A percentile compares a stretch with the other conserved stretches of the same genome.
Conservation (phyloP, 2,113 vertebrate genomes). For the Embiotoca jacksoni region DNA sequence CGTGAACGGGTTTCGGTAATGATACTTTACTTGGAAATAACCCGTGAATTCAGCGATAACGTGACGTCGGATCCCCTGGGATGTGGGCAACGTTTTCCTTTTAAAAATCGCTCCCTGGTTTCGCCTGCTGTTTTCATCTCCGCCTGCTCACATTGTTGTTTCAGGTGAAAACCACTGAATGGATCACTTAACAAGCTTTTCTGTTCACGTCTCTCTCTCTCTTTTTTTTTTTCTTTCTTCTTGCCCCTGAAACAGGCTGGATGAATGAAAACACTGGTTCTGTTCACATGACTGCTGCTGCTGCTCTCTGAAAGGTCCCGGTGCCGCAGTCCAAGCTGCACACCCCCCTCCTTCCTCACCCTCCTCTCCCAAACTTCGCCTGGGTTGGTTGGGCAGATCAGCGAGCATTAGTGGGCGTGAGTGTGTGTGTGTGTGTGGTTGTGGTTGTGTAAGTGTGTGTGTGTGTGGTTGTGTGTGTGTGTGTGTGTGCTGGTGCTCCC, state of each 20-base stretch:
- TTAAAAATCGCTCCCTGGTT: constrained; percentile 4
- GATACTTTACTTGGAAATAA: too few relatives aligned
- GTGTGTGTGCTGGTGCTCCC: constrained; percentile 29
- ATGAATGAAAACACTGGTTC: constrained; percentile 67
- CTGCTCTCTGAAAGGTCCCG: constrained; percentile 30
- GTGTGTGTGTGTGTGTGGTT: constrained; percentile 32
- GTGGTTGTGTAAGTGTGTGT: too few relatives aligned
- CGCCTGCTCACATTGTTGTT: constrained; percentile 20
- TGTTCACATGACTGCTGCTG: constrained; percentile 44
- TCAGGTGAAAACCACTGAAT: constrained; percentile 24
- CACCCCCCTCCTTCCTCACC: constrained; percentile 33
- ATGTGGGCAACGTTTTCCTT: too few relatives aligned
- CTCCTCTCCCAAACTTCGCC: constrained; percentile 50
- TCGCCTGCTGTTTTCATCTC: neutral
- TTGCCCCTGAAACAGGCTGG: neutral
- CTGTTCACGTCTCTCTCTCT: neutral
- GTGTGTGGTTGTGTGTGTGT: too few relatives aligned
- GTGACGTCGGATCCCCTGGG: too few relatives aligned
- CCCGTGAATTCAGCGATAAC: too few relatives aligned
- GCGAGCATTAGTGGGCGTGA: constrained; percentile 67
- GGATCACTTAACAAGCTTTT: constrained; percentile 22
- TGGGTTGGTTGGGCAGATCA: constrained; percentile 55
- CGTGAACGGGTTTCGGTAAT: too few relatives aligned
- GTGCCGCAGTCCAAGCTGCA: constrained; percentile 38
- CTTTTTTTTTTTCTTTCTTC: constrained; percentile 4